Percentiles rank a stretch among this genome's conserved stretches.
phyloP scores from a whole-genome alignment of 2,113 vertebrate species.

The Percina caprodes region DNA sequence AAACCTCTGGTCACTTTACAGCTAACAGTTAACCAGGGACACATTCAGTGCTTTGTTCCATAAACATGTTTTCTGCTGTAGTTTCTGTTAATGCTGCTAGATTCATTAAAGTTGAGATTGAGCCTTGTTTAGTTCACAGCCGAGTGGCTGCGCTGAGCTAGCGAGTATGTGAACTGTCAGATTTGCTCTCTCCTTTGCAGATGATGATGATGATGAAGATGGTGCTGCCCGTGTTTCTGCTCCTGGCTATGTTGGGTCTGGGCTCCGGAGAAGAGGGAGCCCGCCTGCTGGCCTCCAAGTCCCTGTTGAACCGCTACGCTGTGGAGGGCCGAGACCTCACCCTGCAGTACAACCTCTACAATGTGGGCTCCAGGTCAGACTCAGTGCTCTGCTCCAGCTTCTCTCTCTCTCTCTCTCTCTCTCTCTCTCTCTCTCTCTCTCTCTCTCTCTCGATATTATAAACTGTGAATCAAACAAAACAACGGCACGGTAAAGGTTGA shows the following conservation, averaged over 20 bases:
- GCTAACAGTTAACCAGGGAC: neutral
- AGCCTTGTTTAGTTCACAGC: neutral
- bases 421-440: too few species aligned
- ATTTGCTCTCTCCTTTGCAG: constrained; percentile 62
- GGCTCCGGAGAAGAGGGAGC: constrained; percentile 90
- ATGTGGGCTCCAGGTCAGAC: constrained; percentile 93
- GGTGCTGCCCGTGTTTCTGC: constrained; percentile 59
- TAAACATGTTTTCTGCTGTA: neutral
- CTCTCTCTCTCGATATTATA: too few species aligned
- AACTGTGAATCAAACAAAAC: too few species aligned
- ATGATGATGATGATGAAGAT: constrained; percentile 91
- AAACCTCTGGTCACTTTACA: neutral
- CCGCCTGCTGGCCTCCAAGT: constrained; percentile 93
- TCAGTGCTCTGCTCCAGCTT: too few species aligned
- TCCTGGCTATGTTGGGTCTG: constrained; percentile 78
- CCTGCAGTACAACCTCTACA: constrained; percentile 97
- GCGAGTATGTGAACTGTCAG: too few species aligned
- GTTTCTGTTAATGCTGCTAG: neutral
- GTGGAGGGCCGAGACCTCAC: constrained; percentile 96
- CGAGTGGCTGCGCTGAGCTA: too few species aligned
- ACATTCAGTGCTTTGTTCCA: neutral
- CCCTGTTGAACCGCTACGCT: constrained; percentile 92
- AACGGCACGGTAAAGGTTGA: too few species aligned
- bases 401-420: too few species aligned
- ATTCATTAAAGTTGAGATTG: neutral